These are phyloP conservation scores for Austrofundulus limnaeus DNA, from an alignment of 2,113 vertebrate species.

Conservation along the genomic window DNA sequence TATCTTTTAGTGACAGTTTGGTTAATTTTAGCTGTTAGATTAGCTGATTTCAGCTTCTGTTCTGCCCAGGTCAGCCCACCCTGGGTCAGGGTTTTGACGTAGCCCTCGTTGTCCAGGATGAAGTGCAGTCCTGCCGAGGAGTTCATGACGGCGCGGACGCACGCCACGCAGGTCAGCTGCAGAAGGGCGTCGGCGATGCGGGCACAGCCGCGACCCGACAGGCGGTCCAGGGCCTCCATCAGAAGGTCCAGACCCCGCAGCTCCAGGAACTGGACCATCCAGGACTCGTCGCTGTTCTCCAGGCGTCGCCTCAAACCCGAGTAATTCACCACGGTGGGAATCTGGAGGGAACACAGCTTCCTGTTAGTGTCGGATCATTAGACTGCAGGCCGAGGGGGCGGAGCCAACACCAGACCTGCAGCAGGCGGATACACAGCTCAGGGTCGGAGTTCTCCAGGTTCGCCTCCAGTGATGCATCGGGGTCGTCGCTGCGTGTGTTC, in stretches of 20 bases:
- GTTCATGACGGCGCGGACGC: slow-evolving; percentile 89
- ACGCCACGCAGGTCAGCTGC: slow-evolving; percentile 90
- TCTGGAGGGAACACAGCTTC: slow-evolving; percentile 57
- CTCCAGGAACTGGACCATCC: slow-evolving; percentile 95
- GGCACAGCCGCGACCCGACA: slow-evolving; percentile 86
- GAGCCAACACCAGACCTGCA: slow-evolving; percentile 74
- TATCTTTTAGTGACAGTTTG: too few relatives aligned
- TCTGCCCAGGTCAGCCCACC: slow-evolving; percentile 69
- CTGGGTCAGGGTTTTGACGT: slow-evolving; percentile 87
- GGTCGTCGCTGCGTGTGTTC: slow-evolving; percentile 60
- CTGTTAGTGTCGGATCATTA: background rate
- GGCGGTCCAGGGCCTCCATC: slow-evolving; percentile 87
- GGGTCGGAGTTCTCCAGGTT: slow-evolving; percentile 89
- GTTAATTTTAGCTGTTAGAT: too few relatives aligned
- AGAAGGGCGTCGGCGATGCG: slow-evolving; percentile 87
- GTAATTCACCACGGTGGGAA: slow-evolving; percentile 91
- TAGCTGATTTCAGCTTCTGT: too few relatives aligned
- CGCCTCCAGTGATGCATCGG: slow-evolving; percentile 80
- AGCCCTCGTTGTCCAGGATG: slow-evolving; percentile 88
- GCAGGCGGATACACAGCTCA: slow-evolving; percentile 86
- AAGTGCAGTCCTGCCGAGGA: slow-evolving; percentile 86
- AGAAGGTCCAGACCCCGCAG: slow-evolving; percentile 89
- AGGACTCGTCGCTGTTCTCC: slow-evolving; percentile 82
- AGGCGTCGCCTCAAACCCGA: slow-evolving; percentile 86
- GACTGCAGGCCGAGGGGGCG: background rate